Evolutionary conservation across 2,113 vertebrate species (phyloP), one percentile per base, ranked within the genome.

Genomic region (Arothron firmamentum): DNA sequence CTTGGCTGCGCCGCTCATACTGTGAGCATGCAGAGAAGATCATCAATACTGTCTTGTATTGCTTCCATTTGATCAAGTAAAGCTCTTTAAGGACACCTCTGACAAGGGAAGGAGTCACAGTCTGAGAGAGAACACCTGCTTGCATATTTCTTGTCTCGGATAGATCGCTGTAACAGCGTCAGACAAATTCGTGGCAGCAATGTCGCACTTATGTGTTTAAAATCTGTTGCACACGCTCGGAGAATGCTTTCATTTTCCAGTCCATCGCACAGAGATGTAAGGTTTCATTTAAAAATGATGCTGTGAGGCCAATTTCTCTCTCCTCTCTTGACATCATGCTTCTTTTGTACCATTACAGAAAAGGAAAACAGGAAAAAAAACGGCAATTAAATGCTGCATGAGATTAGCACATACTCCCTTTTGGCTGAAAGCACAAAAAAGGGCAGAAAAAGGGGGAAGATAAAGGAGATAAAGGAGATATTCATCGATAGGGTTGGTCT

Each of bases 321-420:
- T 38, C 48, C 65, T 69, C 48, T 56, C 62, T 59, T 56, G 79
- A 63, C 62, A 61, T 62, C 6, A 11, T 48, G 69, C 63, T 76
- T 68, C 70, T 62, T 80, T 88, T 92, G 93, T 95, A 94, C 93
- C 93, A 79, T 88, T 90, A 89, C 88, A 92, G 90, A 89, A 92
- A 89, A 88, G 89, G 25, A 25, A 25, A 25, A 25, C 5, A n/a
- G 25, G 25, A 25, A 89, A 64, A 73, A 64, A 9, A 34, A 38
- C 11, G 47, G 67, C 59, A 62, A 62, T 88, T 83, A 88, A 90
- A 92, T 82, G 90, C 83, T 83, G 91, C 88, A 92, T 88, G 90
- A 90, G 90, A 93, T 92, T 63, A 71, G 90, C 89, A 90, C 93
- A 89, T 90, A 90, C 88, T 91, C 89, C 91, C 90, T 93, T 67